These are phyloP conservation scores for Strongylocentrotus purpuratus DNA, from an alignment of 35 echinoderm and acorn worm genomes.

Conservation along the genomic window DNA sequence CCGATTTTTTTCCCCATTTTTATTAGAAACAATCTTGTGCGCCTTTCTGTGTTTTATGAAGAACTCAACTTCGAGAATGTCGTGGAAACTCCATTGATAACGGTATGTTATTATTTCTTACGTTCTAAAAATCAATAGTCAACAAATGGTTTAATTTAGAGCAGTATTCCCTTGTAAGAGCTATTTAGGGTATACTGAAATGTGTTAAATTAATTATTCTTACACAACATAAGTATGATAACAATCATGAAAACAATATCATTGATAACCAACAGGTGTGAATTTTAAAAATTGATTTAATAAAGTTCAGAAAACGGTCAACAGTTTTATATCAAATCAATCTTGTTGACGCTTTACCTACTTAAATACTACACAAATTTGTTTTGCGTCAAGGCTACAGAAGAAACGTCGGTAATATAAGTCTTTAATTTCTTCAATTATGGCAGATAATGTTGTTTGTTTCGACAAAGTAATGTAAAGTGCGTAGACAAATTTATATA, in stretches of 20 bases:
- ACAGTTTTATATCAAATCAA: neutral
- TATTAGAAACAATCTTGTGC: conserved; percentile 77
- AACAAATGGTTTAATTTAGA: no score
- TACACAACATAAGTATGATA: neutral
- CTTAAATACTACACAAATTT: no score
- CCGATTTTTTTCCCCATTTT: no score
- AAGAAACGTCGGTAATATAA: no score
- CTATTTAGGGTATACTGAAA: no score
- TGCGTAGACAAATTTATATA: neutral
- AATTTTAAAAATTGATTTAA: neutral
- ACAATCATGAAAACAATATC: neutral
- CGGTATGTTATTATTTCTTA: conserved; percentile 44
- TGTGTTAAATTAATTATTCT: no score
- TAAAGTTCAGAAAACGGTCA: neutral
- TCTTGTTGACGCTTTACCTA: no score
- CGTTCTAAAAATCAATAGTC: neutral
- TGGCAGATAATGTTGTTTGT: no score
- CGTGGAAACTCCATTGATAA: conserved; percentile 58
- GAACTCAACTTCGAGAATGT: conserved; percentile 82
- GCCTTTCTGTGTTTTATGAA: conserved; percentile 79
- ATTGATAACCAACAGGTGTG: neutral
- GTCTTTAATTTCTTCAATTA: no score
- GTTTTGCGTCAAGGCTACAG: no score
- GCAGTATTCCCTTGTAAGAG: no score
- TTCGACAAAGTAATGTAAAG: neutral